Percentiles rank a stretch among this genome's conserved stretches.
Evolutionary conservation across 2,113 vertebrate genomes (phyloP).

Genomic region (Microtus pennsylvanicus): DNA sequence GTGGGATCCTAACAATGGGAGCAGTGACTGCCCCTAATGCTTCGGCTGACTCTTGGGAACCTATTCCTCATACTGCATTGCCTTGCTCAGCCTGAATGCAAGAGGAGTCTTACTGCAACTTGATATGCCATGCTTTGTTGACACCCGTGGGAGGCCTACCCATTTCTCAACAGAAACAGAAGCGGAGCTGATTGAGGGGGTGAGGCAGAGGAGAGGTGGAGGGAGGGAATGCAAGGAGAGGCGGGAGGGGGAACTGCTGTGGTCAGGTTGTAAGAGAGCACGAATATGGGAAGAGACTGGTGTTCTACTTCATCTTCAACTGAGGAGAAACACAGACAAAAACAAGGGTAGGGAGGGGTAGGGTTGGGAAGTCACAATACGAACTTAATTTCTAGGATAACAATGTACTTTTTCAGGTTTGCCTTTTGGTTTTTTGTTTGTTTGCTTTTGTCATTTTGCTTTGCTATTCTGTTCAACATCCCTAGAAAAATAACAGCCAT

Average conservation of each 20-base stretch:
- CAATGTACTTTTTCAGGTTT: not conserved
- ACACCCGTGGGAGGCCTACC: not conserved
- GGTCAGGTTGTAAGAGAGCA: not conserved
- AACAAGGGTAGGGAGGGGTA: not conserved
- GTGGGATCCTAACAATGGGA: not conserved
- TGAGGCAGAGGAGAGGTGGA: not conserved
- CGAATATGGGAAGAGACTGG: not conserved
- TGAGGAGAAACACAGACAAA: not conserved
- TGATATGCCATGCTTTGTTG: not conserved
- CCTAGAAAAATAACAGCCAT: not conserved
- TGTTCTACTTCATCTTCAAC: not conserved
- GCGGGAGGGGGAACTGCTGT: not conserved
- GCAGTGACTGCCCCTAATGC: not conserved
- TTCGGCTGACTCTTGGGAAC: not conserved
- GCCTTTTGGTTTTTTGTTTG: not conserved
- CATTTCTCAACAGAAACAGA: not conserved
- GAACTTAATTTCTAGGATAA: not conserved
- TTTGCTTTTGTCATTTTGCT: not conserved
- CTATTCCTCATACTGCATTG: not conserved
- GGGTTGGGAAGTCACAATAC: not conserved
- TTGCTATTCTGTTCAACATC: not conserved
- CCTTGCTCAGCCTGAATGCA: not conserved
- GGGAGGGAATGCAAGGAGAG: not conserved
- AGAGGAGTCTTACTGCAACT: not conserved
- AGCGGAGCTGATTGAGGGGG: not conserved